Conservation (phyloP, 2,797 vertebrate species). For the Sebastes trivittatus region DNA sequence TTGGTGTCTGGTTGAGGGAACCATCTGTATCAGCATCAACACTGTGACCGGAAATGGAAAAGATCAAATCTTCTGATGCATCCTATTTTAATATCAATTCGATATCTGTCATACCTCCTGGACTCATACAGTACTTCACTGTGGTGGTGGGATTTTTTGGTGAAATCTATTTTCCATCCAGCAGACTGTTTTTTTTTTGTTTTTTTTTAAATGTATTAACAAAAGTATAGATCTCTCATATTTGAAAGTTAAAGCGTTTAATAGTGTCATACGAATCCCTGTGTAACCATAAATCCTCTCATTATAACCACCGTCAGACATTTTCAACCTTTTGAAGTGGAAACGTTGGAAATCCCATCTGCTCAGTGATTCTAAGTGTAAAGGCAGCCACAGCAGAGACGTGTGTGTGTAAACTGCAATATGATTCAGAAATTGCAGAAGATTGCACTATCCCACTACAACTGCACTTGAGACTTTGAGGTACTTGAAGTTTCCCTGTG, state of each 20-base stretch:
- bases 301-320: constrained; percentile 60
- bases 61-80: not conserved
- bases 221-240: constrained; percentile 2
- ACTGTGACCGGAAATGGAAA: not conserved
- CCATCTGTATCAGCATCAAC: not conserved
- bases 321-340: constrained; percentile 60
- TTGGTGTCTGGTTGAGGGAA: not conserved
- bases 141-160: not conserved
- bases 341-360: constrained; percentile 53
- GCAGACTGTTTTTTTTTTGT: not conserved
- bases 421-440: constrained; percentile 65
- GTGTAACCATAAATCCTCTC: constrained; percentile 37
- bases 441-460: constrained; percentile 66
- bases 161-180: constrained; percentile 1
- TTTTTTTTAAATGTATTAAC: not conserved
- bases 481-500: constrained; percentile 51
- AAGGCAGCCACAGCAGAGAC: constrained; percentile 42
- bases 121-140: not conserved
- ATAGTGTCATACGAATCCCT: constrained; percentile 35
- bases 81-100: not conserved
- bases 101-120: not conserved
- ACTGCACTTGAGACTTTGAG: constrained; percentile 53
- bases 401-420: constrained; percentile 53
- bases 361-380: constrained; percentile 54
- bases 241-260: constrained; percentile 32